Conservation (phyloP, 2,113 vertebrate genomes). For the Lichenostomus cassidix region DNA sequence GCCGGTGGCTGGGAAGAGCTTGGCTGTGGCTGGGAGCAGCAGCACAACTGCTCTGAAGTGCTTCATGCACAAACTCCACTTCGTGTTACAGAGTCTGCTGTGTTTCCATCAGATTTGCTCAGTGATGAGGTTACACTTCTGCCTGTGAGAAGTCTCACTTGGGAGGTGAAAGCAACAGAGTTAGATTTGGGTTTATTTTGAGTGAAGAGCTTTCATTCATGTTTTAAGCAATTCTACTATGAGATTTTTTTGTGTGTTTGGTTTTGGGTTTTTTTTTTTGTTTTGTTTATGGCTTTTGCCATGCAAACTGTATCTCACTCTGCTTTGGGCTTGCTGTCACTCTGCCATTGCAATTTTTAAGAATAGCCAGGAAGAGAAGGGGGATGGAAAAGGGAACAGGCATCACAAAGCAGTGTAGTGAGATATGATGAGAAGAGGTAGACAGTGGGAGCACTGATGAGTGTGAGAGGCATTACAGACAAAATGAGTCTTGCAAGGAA, state of each 20-base stretch:
- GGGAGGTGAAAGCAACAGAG: conserved; percentile 5
- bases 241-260: background rate
- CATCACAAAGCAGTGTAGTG: background rate
- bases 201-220: background rate
- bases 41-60: background rate
- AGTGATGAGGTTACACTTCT: background rate
- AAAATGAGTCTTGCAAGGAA: background rate
- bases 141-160: conserved; percentile 24
- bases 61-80: background rate
- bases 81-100: background rate
- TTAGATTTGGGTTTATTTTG: conserved; percentile 17
- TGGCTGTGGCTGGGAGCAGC: fast-evolving
- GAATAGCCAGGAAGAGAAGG: background rate
- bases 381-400: background rate
- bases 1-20: background rate
- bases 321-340: background rate
- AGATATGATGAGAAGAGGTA: background rate
- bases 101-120: background rate
- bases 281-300: background rate
- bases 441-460: background rate
- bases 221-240: background rate
- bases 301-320: background rate
- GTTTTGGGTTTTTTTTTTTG: background rate
- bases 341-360: background rate
- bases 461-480: background rate